Percentiles rank a stretch among this genome's conserved stretches.
Evolutionary conservation across 2,888 invertebrate genomes (phyloP).

Genomic region (Plagiodera versicolora): DNA sequence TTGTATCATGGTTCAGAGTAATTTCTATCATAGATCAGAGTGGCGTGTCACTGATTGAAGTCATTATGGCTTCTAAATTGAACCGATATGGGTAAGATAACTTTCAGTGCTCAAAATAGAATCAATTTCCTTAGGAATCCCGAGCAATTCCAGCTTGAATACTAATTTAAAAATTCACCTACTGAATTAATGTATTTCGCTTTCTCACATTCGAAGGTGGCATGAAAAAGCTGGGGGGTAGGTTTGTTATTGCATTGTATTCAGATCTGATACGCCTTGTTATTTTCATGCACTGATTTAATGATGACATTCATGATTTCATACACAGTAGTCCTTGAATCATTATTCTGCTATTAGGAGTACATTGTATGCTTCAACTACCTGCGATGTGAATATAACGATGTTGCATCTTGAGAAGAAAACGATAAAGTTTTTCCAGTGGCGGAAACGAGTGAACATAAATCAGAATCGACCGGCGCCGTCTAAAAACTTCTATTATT

Average conservation of each 20-base stretch:
- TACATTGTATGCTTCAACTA: neutral
- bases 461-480: slow-evolving; percentile 14
- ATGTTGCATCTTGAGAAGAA: neutral
- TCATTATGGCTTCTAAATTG: neutral
- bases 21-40: neutral
- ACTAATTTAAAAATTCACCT: neutral
- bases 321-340: neutral
- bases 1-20: neutral
- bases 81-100: slow-evolving; percentile 1
- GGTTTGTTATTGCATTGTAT: no score
- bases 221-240: no score
- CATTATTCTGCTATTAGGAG: neutral
- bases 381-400: neutral
- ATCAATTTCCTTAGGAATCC: neutral
- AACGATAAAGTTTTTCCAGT: neutral
- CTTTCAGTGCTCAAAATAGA: neutral
- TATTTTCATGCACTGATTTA: neutral
- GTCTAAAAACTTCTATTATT: slow-evolving; percentile 24
- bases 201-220: neutral
- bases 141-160: neutral
- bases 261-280: no score
- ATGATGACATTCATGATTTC: neutral
- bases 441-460: neutral
- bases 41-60: slow-evolving; percentile 1
- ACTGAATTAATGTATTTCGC: neutral